A percentile compares a stretch with the other conserved stretches of the same genome.
Evolutionary conservation across 2,797 vertebrate species (phyloP).

Genomic region (Aphelocoma californica): DNA sequence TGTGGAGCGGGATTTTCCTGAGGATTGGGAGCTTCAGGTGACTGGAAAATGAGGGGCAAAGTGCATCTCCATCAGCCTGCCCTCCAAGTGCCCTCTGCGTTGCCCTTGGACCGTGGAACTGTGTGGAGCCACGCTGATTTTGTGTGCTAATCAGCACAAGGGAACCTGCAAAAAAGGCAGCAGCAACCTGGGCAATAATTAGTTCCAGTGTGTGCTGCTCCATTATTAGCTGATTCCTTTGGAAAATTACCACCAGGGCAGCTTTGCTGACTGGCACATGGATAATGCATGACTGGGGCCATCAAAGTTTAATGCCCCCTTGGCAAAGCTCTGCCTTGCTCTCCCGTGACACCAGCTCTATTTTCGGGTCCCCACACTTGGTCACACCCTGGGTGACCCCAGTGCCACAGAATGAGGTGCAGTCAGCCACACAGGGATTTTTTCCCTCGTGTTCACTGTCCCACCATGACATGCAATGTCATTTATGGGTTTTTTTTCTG

Average conservation of each 20-base stretch:
- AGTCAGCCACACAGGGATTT: background rate
- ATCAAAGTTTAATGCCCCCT: conserved; percentile 62
- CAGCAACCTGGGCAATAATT: background rate
- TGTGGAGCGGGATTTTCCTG: background rate
- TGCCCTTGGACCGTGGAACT: background rate
- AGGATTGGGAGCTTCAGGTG: background rate
- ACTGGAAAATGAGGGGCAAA: background rate
- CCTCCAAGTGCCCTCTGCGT: background rate
- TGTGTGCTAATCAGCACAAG: background rate
- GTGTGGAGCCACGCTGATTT: background rate
- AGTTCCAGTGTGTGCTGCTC: conserved; percentile 2
- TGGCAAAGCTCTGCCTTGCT: background rate
- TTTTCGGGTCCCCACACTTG: background rate
- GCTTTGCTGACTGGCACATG: conserved; percentile 58
- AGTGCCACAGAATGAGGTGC: background rate
- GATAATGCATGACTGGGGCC: conserved; percentile 45
- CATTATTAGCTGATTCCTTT: conserved; percentile 10
- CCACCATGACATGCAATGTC: background rate
- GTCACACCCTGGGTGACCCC: background rate
- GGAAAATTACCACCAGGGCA: conserved; percentile 37
- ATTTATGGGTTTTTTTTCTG: background rate
- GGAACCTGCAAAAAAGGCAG: background rate
- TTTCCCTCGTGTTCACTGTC: background rate
- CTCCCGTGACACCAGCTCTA: background rate
- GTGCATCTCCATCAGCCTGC: background rate